A percentile compares a stretch with the other conserved stretches of the same genome.
phyloP scores from a whole-genome alignment of 35 echinoderm and acorn worm genomes.

The Amphiura filiformis region DNA sequence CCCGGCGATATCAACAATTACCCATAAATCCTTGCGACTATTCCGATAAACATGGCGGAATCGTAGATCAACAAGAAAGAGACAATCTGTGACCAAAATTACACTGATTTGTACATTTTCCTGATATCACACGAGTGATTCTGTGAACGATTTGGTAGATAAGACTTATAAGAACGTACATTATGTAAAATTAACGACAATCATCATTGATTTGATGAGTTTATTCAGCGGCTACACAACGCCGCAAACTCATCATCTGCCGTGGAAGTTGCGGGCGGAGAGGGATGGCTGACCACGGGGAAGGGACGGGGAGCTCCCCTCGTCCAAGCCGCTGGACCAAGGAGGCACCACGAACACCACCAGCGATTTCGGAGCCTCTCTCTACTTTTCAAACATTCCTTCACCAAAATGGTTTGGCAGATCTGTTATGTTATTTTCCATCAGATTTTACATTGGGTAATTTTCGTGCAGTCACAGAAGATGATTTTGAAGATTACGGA shows the following conservation, averaged over 20 bases:
- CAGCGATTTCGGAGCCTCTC: constrained; percentile 9
- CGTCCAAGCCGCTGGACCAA: background rate
- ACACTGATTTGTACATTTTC: background rate
- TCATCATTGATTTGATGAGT: background rate
- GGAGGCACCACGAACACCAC: background rate
- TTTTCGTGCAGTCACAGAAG: constrained; percentile 85
- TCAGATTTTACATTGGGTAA: constrained; percentile 78
- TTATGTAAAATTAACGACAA: background rate
- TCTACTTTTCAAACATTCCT: constrained; percentile 64
- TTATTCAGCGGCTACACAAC: background rate
- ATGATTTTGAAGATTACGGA: constrained; percentile 83
- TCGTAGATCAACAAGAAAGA: background rate
- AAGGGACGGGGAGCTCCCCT: background rate
- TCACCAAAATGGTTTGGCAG: constrained; percentile 51
- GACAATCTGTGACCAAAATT: background rate
- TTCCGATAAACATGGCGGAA: background rate
- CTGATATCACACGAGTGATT: background rate
- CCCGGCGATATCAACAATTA: no score
- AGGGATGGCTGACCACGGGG: constrained; percentile 15
- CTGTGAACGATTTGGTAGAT: background rate
- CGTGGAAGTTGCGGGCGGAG: background rate
- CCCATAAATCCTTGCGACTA: background rate
- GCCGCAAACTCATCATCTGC: background rate
- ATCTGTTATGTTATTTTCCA: constrained; percentile 58
- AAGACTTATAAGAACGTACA: background rate